Conservation (phyloP, 2,797 vertebrate species). For the Meda fulgida region DNA sequence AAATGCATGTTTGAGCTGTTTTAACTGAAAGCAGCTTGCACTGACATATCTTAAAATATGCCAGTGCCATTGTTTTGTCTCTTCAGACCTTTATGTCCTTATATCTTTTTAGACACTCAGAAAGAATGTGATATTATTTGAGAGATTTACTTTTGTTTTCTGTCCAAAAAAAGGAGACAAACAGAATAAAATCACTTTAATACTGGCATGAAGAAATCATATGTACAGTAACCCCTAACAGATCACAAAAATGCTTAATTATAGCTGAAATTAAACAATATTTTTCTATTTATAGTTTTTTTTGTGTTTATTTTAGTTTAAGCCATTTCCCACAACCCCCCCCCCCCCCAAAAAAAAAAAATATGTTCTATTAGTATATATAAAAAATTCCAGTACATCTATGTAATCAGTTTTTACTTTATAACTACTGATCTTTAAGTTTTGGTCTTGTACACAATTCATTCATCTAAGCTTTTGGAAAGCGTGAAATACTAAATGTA, state of each 20-base stretch:
- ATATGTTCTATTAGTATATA: neutral
- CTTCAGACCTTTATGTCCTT: neutral
- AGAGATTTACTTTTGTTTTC: neutral
- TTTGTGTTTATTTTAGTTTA: neutral
- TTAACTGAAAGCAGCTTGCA: too few relatives aligned
- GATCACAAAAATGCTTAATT: neutral
- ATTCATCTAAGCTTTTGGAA: neutral
- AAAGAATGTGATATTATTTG: neutral
- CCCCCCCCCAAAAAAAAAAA: neutral
- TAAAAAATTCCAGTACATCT: neutral
- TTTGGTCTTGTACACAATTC: constrained; percentile 8
- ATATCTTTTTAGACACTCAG: neutral
- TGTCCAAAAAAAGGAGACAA: neutral
- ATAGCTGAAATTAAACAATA: neutral
- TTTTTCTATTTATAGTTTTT: neutral
- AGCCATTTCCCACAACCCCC: neutral
- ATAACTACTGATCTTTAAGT: neutral
- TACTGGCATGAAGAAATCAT: neutral
- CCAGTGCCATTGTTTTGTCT: neutral
- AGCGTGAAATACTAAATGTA: constrained; percentile 11
- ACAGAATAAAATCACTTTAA: constrained; percentile 1
- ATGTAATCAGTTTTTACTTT: neutral
- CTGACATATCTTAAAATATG: too few relatives aligned
- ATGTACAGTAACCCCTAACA: neutral
- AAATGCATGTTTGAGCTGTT: too few relatives aligned